Evolutionary conservation across 1,140 invertebrate species (phyloP), one percentile per base, ranked within the genome.

Genomic region (Yoshiicerus persimilis): DNA sequence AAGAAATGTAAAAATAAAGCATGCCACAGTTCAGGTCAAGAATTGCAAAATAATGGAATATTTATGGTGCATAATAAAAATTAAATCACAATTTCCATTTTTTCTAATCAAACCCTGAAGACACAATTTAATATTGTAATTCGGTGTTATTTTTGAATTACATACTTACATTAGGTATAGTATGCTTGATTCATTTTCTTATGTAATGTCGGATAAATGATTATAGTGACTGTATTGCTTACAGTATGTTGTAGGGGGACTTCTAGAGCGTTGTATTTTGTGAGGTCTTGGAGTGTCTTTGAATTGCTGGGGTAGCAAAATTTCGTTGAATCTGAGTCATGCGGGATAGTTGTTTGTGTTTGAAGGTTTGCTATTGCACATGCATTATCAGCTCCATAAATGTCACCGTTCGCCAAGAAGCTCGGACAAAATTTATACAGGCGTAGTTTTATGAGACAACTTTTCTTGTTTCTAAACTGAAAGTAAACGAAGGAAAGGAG

Each of bases 401-500:
- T 62, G 83, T 84, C 83, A 84, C 83, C 23, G 39, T 84, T 16
- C 47, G 77, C 77, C 34, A 83, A 83, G 77, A 83, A 41, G 34
- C 77, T 39, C 34, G 38, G 77, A 70, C 66, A 70, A 83, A 83
- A 83, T 83, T 83, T 83, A 83, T 41, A 83, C 77, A 83, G 38
- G 77, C 77, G 77, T 34, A 83, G 83, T 84, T 84, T 84, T 84
- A 84, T 84, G 38, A 84, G 83, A 84, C 83, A 84, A 84, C 38
- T 84, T 84, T 62, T 84, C 83, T 84, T 38, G 10, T 39, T 23
- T 32, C 34, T 8, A 83, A 47, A 6, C 64, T 27, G 23, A 23
- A 30, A 66, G 10, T 30, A 70, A 70, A 70, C 20, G 13, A 70
- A 30, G 13, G 23, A 23, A 10, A 27, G 9, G 9, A 75, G 27